Percentiles rank a stretch among this genome's conserved stretches.
These are phyloP conservation scores for Diabrotica undecimpunctata DNA, from an alignment of 1,140 invertebrate species.

Conservation along the genomic window DNA sequence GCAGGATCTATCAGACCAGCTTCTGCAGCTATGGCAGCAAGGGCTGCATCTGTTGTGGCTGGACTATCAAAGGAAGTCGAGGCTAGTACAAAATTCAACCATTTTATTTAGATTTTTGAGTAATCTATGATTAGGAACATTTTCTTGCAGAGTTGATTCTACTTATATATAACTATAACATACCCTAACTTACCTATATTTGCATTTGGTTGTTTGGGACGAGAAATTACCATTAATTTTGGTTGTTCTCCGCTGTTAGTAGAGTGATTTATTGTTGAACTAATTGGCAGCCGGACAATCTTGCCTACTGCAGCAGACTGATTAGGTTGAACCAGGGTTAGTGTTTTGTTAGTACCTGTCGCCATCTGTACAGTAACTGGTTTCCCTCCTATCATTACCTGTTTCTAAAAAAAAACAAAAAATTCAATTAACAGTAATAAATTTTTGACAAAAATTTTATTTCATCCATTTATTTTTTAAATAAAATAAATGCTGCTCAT, in stretches of 20 bases:
- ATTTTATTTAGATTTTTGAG: too few relatives aligned
- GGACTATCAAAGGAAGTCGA: constrained; percentile 57
- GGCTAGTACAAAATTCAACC: constrained; percentile 35
- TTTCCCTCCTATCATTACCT: constrained; percentile 65
- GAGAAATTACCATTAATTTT: constrained; percentile 54
- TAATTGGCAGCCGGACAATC: constrained; percentile 48
- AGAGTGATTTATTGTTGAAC: constrained; percentile 25
- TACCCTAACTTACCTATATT: constrained; percentile 43
- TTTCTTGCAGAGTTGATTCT: too few relatives aligned
- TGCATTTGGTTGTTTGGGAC: constrained; percentile 54
- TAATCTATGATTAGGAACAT: too few relatives aligned
- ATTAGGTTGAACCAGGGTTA: constrained; percentile 42
- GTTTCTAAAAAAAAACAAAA: constrained; percentile 48
- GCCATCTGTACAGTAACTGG: constrained; percentile 59
- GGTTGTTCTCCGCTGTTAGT: constrained; percentile 41
- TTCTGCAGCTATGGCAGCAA: constrained; percentile 63
- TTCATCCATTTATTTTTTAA: too few relatives aligned
- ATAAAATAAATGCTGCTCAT: too few relatives aligned
- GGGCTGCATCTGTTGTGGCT: constrained; percentile 61
- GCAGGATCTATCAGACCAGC: constrained; percentile 61
- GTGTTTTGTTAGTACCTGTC: constrained; percentile 43
- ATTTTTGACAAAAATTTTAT: too few relatives aligned
- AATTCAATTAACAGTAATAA: too few relatives aligned
- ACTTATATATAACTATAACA: too few relatives aligned
- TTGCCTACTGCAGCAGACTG: constrained; percentile 36